Percentiles rank a stretch among this genome's conserved stretches.
These are phyloP conservation scores for Littorina saxatilis DNA, from an alignment of 1,140 invertebrate species.

Conservation along the genomic window DNA sequence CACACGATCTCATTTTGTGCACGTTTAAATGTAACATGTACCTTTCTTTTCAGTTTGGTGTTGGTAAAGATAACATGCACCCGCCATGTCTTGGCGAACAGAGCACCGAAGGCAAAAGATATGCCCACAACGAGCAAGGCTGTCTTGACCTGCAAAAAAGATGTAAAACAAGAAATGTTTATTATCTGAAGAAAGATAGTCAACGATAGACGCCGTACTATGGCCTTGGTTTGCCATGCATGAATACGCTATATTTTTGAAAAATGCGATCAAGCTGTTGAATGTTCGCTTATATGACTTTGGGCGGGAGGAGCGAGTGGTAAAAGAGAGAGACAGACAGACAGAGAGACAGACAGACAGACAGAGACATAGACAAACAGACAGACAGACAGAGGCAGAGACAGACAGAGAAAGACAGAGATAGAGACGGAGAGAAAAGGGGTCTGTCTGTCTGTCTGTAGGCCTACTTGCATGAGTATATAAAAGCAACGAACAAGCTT, in stretches of 20 bases:
- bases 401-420: no score
- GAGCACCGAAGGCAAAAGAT: slow-evolving; percentile 96
- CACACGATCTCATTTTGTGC: no score
- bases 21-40: no score
- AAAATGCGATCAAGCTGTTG: background rate
- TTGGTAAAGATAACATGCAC: slow-evolving; percentile 96
- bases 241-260: background rate
- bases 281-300: no score
- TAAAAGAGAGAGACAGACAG: background rate
- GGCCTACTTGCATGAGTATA: background rate
- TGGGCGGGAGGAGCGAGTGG: background rate
- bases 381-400: no score
- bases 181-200: background rate
- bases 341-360: background rate
- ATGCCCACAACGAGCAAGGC: slow-evolving; percentile 98
- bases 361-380: no score
- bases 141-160: slow-evolving; percentile 44
- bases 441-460: no score
- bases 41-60: no score
- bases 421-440: no score
- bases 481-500: background rate
- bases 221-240: background rate
- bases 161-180: background rate
- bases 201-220: background rate
- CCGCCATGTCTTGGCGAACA: slow-evolving; percentile 99